phyloP scores from a whole-genome alignment of 2,113 vertebrate genomes.

The Mus spicilegus region DNA sequence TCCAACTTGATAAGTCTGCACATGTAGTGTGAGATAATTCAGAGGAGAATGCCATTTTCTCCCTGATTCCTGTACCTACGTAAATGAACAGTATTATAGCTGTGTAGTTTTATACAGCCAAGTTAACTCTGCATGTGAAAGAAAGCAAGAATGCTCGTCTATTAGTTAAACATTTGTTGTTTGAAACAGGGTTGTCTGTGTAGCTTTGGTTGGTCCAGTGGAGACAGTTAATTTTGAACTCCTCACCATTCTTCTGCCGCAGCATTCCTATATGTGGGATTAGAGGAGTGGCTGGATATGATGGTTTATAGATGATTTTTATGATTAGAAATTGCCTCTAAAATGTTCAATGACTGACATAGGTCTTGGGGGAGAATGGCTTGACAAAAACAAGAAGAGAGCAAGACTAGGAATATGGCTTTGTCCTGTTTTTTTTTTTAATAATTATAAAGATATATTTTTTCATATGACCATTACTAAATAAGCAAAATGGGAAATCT shows the following conservation, averaged over 20 bases:
- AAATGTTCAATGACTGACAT: slow-evolving; percentile 8
- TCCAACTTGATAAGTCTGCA: background rate
- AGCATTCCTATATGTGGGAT: background rate
- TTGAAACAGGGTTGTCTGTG: background rate
- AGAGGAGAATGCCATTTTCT: background rate
- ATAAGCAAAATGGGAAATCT: background rate
- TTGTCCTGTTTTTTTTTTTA: background rate
- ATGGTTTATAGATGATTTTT: background rate
- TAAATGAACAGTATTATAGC: background rate
- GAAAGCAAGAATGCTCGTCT: background rate
- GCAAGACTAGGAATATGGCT: background rate
- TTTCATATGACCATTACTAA: background rate
- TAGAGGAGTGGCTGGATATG: background rate
- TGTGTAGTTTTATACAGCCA: background rate
- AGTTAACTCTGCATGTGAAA: background rate
- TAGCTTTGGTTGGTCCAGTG: background rate
- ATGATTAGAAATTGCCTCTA: background rate
- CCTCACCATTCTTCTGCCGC: rapidly evolving
- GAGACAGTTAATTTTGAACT: background rate
- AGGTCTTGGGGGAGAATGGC: background rate
- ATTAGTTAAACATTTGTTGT: slow-evolving; percentile 19
- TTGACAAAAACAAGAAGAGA: background rate
- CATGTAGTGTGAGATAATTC: background rate
- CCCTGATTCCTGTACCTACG: background rate
- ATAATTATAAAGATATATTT: background rate